Evolutionary conservation across 2,797 vertebrate species (phyloP), one percentile per base, ranked within the genome.

Genomic region (Hyperoplus immaculatus): DNA sequence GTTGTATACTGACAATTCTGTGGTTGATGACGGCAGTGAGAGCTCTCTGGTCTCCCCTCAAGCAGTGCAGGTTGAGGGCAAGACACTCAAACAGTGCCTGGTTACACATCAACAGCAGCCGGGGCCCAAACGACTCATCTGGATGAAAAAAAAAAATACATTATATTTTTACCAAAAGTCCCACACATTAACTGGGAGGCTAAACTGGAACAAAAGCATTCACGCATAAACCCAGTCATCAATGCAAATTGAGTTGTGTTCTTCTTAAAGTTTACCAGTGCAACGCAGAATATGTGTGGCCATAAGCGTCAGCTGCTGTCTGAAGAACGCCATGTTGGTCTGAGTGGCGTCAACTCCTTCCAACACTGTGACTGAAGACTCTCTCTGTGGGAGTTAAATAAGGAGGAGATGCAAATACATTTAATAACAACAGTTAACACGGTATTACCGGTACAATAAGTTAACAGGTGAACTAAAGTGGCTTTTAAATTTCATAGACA

Each of bases 11-110:
- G 80, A 98, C 97, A 77, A 98, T 97, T 56, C 97, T 88, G 92
- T 97, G 97, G 85, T 97, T 98, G 95, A 98, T 97, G 86, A 98
- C 96, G 0, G 96, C 91, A 0, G 96, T 97, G 0, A 98, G 94
- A 8, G 97, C 97, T n/a, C 92, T 92, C 81, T 97, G 96, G 87
- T 98, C 97, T 78, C 97, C 97, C 64, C 96, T 93, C 65, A 98
- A 90, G 75, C 97, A 98, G 93, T 97, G 95, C 67, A 98, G 95
- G 88, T 98, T 98, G 60, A 98, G 95, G 8, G 97, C 97, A 58
- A 98, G 93, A 91, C 97, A 98, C 84, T 98, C 96, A 72, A 98
- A 98, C 49, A 98, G 89, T 0, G 96, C 96, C 86, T 96, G 96
- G 90, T 97, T 98, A 81, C 97, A 98, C 89, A 98, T 87, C 89